Evolutionary conservation across 2,797 vertebrate species (phyloP), one percentile per base, ranked within the genome.

Genomic region (Typhlichthys subterraneus): DNA sequence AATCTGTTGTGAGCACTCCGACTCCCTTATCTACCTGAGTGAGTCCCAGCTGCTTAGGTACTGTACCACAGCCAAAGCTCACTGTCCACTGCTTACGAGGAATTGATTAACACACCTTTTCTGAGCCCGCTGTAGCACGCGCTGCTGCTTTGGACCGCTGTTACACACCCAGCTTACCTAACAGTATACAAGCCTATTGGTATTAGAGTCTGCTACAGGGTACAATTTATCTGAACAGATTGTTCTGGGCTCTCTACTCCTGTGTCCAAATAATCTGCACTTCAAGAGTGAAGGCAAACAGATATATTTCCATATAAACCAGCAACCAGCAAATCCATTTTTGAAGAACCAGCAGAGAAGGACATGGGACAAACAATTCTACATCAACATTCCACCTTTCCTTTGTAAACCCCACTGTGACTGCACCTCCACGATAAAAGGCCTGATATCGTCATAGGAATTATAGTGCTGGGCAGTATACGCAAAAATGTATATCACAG

Each of bases 41-140:
- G 70, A 76, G 61, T 59, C 73, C 68, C 71, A 65, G 75, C 82
- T 80, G 76, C 70, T 80, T 63, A 67, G 73, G 67, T 77, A 70
- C 64, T 73, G 67, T 77, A 70, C 64, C 75, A 67, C 68, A 82
- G 77, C 74, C 67, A 57, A 67, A 77, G 71, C 72, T 72, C 70
- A 69, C 70, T 77, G 77, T 82, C 84, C 75, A 79, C 70, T 72
- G 75, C 78, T 85, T 83, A 86, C 79, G 80, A 83, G 81, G 81
- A 86, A 82, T 74, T 54, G 63, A 83, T 81, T 90, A 91, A 90
- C 89, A 86, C 84, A 75, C 82, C 75, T 60, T 72, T 72, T 84
- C 75, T 72, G 70, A 83, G 54, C 76, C 75, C 67, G 69, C 73
- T 77, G 58, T 67, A 59, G 84, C 85, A 89, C 88, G 87, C 83